Evolutionary conservation across 1,140 invertebrate genomes (phyloP), one percentile per base, ranked within the genome.

Genomic region (Ceratina japonica): DNA sequence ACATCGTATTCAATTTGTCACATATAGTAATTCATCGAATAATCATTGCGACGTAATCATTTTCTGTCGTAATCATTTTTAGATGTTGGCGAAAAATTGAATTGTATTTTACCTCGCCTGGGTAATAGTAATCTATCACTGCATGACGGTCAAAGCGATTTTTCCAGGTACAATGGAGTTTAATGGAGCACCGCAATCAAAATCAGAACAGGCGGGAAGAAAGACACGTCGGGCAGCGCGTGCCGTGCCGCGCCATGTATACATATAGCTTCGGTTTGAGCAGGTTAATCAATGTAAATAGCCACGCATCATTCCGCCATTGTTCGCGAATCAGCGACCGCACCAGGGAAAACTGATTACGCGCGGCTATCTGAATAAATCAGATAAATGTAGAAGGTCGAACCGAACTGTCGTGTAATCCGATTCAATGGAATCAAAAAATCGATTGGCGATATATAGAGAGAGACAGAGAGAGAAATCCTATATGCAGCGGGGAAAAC

Each of bases 351-450:
- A 76, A 70, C 75, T 76, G 75, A 76, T 70, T 70, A 76, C 65
- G 20, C 65, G 5, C 15, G 1, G 75, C 69, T 72, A 54, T 54
- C 56, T 72, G 75, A 78, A 72, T 63, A 78, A 72, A 54, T 31
- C 51, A 63, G 69, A 56, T n/a, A 56, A 56, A 44, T 44, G 37
- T 61, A 37, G 56, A 68, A 71, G 58, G 49, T 63, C 44, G 58
- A n/a, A 7, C 15, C 15, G 10, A n/a, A 49, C 71, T 61, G 81
- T 73, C 74, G n/a, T 37, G 76, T 83, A 83, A 84, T 83, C 77
- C 81, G 65, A 68, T 80, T 75, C 77, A 66, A 75, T 64, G 66
- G 76, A 66, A 84, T 66, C 51, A 75, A 82, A 81, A 81, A 83
- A 79, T 64, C 18, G 73, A 24, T 59, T 20, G 20, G 13, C 13